Conservation (phyloP, 1,140 invertebrate genomes). For the Cherax destructor region DNA sequence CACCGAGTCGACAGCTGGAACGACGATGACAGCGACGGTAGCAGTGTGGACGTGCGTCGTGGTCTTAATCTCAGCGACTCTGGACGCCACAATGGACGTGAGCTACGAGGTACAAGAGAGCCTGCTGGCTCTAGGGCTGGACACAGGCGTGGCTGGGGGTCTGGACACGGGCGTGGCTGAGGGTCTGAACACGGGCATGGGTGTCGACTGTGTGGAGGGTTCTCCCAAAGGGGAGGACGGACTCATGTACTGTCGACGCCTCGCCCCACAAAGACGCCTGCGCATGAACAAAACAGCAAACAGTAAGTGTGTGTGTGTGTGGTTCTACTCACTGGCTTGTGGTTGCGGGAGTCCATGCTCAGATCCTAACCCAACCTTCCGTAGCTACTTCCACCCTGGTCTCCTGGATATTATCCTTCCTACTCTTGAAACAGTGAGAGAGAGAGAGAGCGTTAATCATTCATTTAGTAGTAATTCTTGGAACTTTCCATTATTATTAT, state of each 20-base stretch:
- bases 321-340: too few relatives aligned
- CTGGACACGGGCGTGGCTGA: neutral
- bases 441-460: too few relatives aligned
- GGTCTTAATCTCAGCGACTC: neutral
- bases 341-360: too few relatives aligned
- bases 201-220: slow-evolving; percentile 24
- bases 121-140: neutral
- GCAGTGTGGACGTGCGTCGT: neutral
- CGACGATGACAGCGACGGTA: neutral
- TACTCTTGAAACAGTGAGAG: too few relatives aligned
- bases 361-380: too few relatives aligned
- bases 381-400: too few relatives aligned
- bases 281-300: slow-evolving; percentile 32
- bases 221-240: slow-evolving; percentile 40
- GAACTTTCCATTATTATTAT: too few relatives aligned
- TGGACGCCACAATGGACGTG: slow-evolving; percentile 24
- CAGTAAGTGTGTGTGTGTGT: slow-evolving; percentile 21
- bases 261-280: slow-evolving; percentile 25
- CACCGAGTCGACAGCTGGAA: too few relatives aligned
- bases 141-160: neutral
- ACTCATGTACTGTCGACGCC: slow-evolving; percentile 44
- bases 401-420: too few relatives aligned
- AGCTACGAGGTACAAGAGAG: slow-evolving; percentile 38
- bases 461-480: too few relatives aligned
- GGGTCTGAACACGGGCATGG: slow-evolving; percentile 6